These are phyloP conservation scores for Tetragnatha versicolor DNA, from an alignment of 1,140 invertebrate species.

Conservation along the genomic window DNA sequence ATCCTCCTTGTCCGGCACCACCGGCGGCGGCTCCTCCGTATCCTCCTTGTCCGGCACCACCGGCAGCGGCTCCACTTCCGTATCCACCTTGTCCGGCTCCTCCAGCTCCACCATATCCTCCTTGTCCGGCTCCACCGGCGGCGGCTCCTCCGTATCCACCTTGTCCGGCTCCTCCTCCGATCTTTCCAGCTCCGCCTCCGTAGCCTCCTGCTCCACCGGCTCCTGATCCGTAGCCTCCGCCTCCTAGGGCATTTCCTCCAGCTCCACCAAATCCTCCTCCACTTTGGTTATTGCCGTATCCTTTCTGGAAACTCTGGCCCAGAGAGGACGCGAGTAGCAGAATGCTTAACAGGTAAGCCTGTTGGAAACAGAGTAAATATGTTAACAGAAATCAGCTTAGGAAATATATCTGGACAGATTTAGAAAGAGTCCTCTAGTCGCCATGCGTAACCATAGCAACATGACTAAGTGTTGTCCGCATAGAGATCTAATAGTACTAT, in stretches of 20 bases:
- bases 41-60: constrained; percentile 20
- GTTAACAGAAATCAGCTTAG: too few relatives aligned
- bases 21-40: neutral
- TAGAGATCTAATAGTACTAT: too few relatives aligned
- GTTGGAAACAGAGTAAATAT: neutral
- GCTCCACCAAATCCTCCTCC: constrained; percentile 2
- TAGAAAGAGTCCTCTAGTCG: too few relatives aligned
- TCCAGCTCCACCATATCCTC: constrained; percentile 22
- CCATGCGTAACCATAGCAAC: too few relatives aligned
- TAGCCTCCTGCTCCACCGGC: neutral
- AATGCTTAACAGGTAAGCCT: constrained; percentile 32
- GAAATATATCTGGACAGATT: too few relatives aligned
- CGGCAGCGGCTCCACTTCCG: neutral
- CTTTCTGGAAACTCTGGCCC: constrained; percentile 17
- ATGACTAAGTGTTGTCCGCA: too few relatives aligned
- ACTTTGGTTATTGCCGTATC: constrained; percentile 7
- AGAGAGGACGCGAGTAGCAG: constrained; percentile 24
- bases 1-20: constrained; percentile 6
- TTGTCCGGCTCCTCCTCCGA: neutral
- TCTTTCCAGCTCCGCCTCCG: neutral
- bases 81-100: neutral
- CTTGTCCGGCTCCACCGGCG: constrained; percentile 7
- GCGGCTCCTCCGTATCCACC: constrained; percentile 1
- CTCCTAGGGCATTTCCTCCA: neutral
- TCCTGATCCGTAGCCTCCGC: neutral